Conservation (phyloP, 1,140 invertebrate species). For the Euwallacea fornicatus region DNA sequence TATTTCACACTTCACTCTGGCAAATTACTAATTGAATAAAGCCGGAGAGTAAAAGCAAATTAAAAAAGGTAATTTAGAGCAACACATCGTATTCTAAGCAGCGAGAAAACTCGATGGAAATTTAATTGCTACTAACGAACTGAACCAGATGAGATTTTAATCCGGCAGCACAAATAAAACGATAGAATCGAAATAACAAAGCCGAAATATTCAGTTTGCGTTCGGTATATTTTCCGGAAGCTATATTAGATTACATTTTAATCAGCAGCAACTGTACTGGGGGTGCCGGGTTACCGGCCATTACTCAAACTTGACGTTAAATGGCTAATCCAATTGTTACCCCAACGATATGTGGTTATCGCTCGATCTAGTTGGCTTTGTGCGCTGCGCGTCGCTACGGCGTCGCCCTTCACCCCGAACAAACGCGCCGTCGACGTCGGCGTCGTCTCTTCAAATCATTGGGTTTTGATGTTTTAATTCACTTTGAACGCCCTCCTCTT, state of each 20-base stretch:
- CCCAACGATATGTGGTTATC: constrained; percentile 53
- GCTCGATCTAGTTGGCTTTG: constrained; percentile 47
- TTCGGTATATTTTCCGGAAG: constrained; percentile 51
- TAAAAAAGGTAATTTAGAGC: not conserved
- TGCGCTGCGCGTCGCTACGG: constrained; percentile 2
- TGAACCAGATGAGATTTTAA: constrained; percentile 47
- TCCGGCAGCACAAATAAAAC: constrained; percentile 46
- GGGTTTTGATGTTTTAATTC: constrained; percentile 1
- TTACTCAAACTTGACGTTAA: constrained; percentile 55
- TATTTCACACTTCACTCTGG: too few relatives aligned
- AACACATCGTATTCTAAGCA: not conserved
- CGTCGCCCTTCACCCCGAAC: not conserved
- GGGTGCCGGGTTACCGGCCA: constrained; percentile 52
- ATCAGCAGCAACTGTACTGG: constrained; percentile 49
- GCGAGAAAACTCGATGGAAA: constrained; percentile 19
- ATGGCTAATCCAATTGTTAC: constrained; percentile 55
- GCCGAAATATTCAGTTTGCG: constrained; percentile 47
- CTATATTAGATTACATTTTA: constrained; percentile 56
- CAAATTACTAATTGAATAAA: too few relatives aligned
- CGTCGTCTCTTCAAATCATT: constrained; percentile 5
- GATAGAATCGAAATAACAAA: constrained; percentile 48
- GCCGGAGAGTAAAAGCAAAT: too few relatives aligned
- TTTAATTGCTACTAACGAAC: constrained; percentile 41
- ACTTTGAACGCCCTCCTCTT: not conserved
- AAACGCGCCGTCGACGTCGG: not conserved